Evolutionary conservation across 2,888 invertebrate species (phyloP).

Genomic region (Lacanobia wlatinum): DNA sequence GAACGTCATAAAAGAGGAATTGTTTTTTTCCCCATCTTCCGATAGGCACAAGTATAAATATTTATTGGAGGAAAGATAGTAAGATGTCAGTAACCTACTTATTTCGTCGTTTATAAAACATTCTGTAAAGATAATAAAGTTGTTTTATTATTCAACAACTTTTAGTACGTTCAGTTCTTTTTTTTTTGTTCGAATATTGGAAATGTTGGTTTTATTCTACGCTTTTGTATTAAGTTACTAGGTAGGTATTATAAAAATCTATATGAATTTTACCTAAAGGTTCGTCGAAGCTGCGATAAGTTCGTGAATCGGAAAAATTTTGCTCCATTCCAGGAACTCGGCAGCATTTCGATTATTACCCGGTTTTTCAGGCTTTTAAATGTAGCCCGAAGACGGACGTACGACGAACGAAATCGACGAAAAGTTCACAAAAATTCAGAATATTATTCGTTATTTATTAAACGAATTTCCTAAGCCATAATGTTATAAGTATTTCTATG

Average conservation of each 20-base stretch:
- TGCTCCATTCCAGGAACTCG: not conserved
- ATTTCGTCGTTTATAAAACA: slow-evolving; percentile 54
- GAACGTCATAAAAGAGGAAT: slow-evolving; percentile 62
- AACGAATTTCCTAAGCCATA: no score
- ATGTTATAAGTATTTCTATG: no score
- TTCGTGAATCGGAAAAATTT: no score
- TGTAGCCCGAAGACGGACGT: no score
- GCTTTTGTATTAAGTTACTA: not conserved
- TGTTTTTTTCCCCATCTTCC: slow-evolving; percentile 48
- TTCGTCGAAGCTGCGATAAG: not conserved
- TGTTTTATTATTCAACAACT: slow-evolving; percentile 56
- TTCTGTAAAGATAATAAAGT: slow-evolving; percentile 58
- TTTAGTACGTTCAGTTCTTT: slow-evolving; percentile 28
- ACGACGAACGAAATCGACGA: no score
- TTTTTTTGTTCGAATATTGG: slow-evolving; percentile 14
- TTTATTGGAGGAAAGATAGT: slow-evolving; percentile 58
- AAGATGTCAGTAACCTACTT: slow-evolving; percentile 55
- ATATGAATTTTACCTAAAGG: not conserved
- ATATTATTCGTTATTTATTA: no score
- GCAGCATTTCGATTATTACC: not conserved
- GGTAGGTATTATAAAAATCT: not conserved
- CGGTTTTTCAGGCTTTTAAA: no score
- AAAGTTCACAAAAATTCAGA: no score
- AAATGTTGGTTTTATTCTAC: not conserved
- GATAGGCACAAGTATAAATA: slow-evolving; percentile 60